Evolutionary conservation across 2,888 invertebrate species (phyloP).

Genomic region (Drosophila sordidula): DNA sequence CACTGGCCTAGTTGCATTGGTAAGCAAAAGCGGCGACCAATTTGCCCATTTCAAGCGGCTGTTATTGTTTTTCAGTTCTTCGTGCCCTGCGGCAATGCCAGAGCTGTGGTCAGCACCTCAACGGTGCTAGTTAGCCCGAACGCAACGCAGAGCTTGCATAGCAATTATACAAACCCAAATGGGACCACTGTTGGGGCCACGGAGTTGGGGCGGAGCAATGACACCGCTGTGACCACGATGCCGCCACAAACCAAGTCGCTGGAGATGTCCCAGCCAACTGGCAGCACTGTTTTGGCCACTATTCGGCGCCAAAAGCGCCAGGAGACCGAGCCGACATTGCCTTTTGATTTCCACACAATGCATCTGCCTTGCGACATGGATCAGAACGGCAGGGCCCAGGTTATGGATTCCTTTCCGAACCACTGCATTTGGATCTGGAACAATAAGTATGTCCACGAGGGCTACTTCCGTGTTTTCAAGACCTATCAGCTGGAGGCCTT

Average conservation of each 20-base stretch:
- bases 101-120: conserved; percentile 3
- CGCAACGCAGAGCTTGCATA: neutral
- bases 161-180: neutral
- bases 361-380: conserved; percentile 54
- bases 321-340: conserved; percentile 17
- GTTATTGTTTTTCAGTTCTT: conserved; percentile 5
- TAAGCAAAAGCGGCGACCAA: conserved; percentile 5
- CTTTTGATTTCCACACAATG: conserved; percentile 30
- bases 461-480: conserved; percentile 44
- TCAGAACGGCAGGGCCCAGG: conserved; percentile 2
- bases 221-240: neutral
- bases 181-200: neutral
- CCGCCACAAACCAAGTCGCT: conserved; percentile 7
- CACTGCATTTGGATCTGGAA: conserved; percentile 49
- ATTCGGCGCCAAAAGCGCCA: conserved; percentile 40
- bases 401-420: conserved; percentile 18
- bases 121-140: neutral
- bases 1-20: conserved; percentile 11
- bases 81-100: neutral
- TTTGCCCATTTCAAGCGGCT: neutral
- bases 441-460: conserved; percentile 28
- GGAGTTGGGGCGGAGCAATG: neutral
- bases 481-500: conserved; percentile 55
- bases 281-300: neutral
- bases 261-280: neutral